These are phyloP conservation scores for Lasius fuliginosus DNA, from an alignment of 2,888 invertebrate species.

Conservation along the genomic window DNA sequence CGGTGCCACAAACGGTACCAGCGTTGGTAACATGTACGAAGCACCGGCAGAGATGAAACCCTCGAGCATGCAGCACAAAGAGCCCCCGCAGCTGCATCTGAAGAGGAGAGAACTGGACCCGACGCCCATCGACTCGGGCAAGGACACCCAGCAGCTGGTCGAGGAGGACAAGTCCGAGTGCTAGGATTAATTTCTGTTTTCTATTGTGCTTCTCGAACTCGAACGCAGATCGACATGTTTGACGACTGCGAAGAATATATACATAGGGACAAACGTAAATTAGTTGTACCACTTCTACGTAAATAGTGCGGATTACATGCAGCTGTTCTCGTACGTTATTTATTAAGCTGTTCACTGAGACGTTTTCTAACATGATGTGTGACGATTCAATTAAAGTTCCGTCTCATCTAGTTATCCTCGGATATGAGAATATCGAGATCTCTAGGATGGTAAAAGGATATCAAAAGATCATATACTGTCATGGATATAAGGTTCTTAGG, in stretches of 20 bases:
- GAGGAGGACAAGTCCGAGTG: conserved; percentile 93
- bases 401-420: conserved; percentile 2
- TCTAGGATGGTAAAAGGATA: neutral
- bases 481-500: neutral
- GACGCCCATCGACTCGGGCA: conserved; percentile 93
- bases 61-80: conserved; percentile 93
- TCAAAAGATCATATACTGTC: neutral
- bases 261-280: conserved; percentile 26
- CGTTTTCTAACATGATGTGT: conserved; percentile 7
- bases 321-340: conserved; percentile 40
- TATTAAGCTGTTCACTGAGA: conserved; percentile 45
- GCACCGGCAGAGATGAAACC: conserved; percentile 93
- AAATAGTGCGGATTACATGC: conserved; percentile 42
- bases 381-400: conserved; percentile 18
- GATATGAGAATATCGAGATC: conserved; percentile 25
- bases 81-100: conserved; percentile 91
- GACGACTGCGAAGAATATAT: conserved; percentile 21
- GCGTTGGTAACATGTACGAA: conserved; percentile 92
- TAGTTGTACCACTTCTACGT: conserved; percentile 40
- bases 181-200: conserved; percentile 76
- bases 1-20: conserved; percentile 88
- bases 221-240: conserved; percentile 38
- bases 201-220: conserved; percentile 76
- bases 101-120: conserved; percentile 94
- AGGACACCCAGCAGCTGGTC: conserved; percentile 96